phyloP scores from a whole-genome alignment of 2,797 vertebrate genomes.

The Amniataba percoides region DNA sequence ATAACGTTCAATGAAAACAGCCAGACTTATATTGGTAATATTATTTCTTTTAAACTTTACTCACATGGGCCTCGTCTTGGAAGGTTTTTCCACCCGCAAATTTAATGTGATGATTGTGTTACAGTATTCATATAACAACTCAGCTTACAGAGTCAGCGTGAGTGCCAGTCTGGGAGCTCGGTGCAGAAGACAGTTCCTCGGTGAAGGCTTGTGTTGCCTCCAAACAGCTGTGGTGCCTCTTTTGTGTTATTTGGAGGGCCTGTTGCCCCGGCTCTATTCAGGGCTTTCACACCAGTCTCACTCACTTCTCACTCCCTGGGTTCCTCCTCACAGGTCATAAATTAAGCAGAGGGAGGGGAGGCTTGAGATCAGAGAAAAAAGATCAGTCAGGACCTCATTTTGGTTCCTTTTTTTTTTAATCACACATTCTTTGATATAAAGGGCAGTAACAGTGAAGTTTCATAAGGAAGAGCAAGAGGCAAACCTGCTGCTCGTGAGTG shows the following conservation, averaged over 20 bases:
- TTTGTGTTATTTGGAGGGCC: slow-evolving; percentile 83
- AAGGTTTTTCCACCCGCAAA: slow-evolving; percentile 29
- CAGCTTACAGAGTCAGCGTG: slow-evolving; percentile 65
- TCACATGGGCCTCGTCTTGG: background rate
- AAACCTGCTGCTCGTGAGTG: slow-evolving; percentile 20
- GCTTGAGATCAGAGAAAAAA: slow-evolving; percentile 74
- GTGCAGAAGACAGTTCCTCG: slow-evolving; percentile 64
- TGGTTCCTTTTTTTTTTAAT: slow-evolving; percentile 59
- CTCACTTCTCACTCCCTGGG: slow-evolving; percentile 87
- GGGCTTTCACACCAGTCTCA: slow-evolving; percentile 86
- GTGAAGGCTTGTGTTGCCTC: slow-evolving; percentile 76
- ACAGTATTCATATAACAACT: slow-evolving; percentile 57
- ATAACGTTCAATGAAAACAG: slow-evolving; percentile 8
- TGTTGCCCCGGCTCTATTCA: slow-evolving; percentile 86
- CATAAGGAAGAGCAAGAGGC: slow-evolving; percentile 5
- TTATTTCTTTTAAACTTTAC: slow-evolving; percentile 29
- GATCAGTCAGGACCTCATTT: slow-evolving; percentile 80
- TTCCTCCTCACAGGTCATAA: slow-evolving; percentile 86
- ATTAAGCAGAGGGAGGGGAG: slow-evolving; percentile 80
- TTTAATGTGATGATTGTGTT: slow-evolving; percentile 52
- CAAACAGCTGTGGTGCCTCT: slow-evolving; percentile 83
- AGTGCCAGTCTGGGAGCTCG: slow-evolving; percentile 69
- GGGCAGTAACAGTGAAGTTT: slow-evolving; percentile 47
- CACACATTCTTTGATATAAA: slow-evolving; percentile 49
- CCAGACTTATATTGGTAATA: background rate